Base-by-base conservation (phyloP, 1,140 invertebrate species). In the Cherax destructor region DNA sequence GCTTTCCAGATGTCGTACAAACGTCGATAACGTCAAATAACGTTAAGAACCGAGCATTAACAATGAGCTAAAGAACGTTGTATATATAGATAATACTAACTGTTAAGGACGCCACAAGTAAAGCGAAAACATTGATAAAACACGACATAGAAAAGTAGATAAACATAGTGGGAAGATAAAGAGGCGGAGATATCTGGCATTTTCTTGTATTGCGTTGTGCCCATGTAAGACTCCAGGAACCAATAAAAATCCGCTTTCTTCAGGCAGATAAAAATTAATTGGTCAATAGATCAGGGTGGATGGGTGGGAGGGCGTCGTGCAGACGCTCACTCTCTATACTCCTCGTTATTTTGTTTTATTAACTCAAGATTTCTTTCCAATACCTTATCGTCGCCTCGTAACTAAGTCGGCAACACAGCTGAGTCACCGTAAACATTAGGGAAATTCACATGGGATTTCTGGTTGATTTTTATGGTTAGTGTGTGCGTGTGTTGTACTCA, bases 211-310 rank as follows among this genome's bases (percentile, higher is more conserved):
- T 65, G 18, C 61, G 18, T 18, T 18, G 21, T 18, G 5, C 18
- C 5, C 61, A 65, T 21, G 61, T 65, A 65, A 65, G 61, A 65
- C 13, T 65, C 61, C 10, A 5, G 61, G 21, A 65, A 21, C 61
- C 61, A 65, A 65, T 65, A 65, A 65, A 65, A 65, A 65, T 65
- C 61, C 61, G 61, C 61, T 65, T 65, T 65, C 61, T 65, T 65
- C 18, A 18, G 61, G 13, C 61, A 65, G 61, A 65, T 65, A 65
- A 65, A 65, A 65, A 65, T 65, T 65, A 65, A 65, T 65, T 65
- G 61, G 61, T 18, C 13, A 65, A 65, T 65, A 65, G 61, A 65
- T 65, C 61, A 65, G 13, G 61, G 1, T 56, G 52, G 61, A 18
- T 18, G 61, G 61, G 13, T 65, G 61, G 61, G 13, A 65, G 61